phyloP scores from a whole-genome alignment of 2,888 invertebrate genomes.

The Drosophila dives region DNA sequence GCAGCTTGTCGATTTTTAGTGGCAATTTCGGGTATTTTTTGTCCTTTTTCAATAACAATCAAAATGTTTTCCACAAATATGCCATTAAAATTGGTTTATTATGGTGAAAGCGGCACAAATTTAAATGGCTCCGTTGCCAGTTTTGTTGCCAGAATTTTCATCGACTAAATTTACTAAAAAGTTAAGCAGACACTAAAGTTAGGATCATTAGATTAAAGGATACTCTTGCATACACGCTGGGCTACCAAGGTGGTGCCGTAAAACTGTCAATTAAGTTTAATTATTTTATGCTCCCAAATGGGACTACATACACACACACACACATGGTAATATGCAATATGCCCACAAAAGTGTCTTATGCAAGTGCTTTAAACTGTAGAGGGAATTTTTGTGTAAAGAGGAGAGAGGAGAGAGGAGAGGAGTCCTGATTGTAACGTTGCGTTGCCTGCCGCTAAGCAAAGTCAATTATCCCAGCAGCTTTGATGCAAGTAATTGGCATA shows the following conservation, averaged over 20 bases:
- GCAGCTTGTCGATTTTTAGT: neutral
- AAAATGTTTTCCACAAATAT: neutral
- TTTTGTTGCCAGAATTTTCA: constrained; percentile 1
- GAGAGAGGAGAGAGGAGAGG: constrained; percentile 4
- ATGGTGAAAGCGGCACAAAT: neutral
- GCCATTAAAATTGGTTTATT: constrained; percentile 14
- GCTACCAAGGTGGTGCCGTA: constrained; percentile 71
- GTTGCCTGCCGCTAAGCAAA: constrained; percentile 73
- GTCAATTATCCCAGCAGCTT: constrained; percentile 83
- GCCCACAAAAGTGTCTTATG: constrained; percentile 67
- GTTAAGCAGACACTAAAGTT: constrained; percentile 67
- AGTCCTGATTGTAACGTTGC: constrained; percentile 34
- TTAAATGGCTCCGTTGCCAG: constrained; percentile 8
- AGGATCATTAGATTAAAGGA: constrained; percentile 69
- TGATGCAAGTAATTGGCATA: constrained; percentile 83
- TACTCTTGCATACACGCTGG: constrained; percentile 34
- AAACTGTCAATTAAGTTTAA: constrained; percentile 78
- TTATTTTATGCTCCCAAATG: constrained; percentile 72
- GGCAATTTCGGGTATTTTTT: neutral
- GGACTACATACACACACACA: constrained; percentile 33
- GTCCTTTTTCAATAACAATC: neutral
- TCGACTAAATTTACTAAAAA: constrained; percentile 45
- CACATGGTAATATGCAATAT: constrained; percentile 59
- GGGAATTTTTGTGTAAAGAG: constrained; percentile 3
- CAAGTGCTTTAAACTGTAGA: constrained; percentile 46